phyloP scores from a whole-genome alignment of 2,113 vertebrate genomes.

The Phrynosoma blainvillii region DNA sequence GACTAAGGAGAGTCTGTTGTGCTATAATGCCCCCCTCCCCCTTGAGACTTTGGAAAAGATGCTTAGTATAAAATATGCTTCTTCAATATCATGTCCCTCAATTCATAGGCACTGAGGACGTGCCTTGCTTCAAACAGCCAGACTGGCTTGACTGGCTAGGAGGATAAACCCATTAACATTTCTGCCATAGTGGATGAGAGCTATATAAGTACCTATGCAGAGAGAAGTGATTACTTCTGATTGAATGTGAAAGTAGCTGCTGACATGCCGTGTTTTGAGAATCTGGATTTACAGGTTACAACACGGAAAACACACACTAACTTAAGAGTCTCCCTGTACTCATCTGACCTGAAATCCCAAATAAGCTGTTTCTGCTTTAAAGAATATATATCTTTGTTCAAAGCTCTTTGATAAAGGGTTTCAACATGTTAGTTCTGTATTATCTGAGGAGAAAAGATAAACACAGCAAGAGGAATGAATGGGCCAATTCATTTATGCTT shows the following conservation, averaged over 20 bases:
- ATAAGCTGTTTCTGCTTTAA: fast-evolving
- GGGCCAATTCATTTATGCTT: slow-evolving; percentile 14
- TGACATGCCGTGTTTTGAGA: neutral
- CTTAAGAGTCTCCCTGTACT: slow-evolving; percentile 5
- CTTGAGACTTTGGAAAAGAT: neutral
- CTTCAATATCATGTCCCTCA: neutral
- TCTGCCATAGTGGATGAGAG: neutral
- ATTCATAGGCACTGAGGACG: neutral
- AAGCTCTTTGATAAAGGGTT: slow-evolving; percentile 39
- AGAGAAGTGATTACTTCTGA: slow-evolving; percentile 26
- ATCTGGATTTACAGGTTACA: slow-evolving; percentile 42
- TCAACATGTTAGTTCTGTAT: neutral
- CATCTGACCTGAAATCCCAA: fast-evolving
- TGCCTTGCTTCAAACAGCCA: neutral
- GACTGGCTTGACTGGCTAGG: neutral
- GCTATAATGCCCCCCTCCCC: neutral
- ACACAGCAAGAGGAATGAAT: neutral
- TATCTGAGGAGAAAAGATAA: neutral
- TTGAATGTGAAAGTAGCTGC: slow-evolving; percentile 6
- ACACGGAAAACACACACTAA: slow-evolving; percentile 28
- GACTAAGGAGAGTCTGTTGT: neutral
- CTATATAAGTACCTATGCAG: slow-evolving; percentile 3
- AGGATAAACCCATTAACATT: slow-evolving; percentile 13
- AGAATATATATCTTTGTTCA: slow-evolving; percentile 14
- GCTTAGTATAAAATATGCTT: neutral